Evolutionary conservation across 2,113 vertebrate species (phyloP).

Genomic region (Tachycineta bicolor): DNA sequence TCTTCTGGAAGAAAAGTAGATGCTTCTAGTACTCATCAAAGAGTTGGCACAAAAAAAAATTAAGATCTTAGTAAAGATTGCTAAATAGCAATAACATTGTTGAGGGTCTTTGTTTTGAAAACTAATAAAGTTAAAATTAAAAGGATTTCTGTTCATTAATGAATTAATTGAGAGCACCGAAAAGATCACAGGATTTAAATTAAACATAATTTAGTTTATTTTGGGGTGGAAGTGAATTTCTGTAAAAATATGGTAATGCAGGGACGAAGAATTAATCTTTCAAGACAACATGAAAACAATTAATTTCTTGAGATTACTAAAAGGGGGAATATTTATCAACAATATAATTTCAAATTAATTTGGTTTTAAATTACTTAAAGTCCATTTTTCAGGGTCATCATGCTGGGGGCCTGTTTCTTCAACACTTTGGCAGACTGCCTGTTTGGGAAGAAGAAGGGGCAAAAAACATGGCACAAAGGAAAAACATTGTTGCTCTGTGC

Average conservation of each 20-base stretch:
- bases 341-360: background rate
- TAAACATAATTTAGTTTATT: background rate
- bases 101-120: background rate
- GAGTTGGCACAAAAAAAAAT: background rate
- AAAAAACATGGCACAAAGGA: background rate
- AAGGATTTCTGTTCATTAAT: background rate
- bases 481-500: background rate
- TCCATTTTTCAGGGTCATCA: background rate
- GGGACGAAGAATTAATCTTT: background rate
- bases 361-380: background rate
- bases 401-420: background rate
- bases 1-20: background rate
- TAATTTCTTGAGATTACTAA: background rate
- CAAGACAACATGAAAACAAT: background rate
- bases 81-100: background rate
- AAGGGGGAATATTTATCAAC: background rate
- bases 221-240: background rate
- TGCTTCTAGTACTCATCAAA: background rate
- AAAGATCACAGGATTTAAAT: background rate
- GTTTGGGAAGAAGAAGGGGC: background rate
- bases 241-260: background rate
- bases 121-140: background rate
- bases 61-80: background rate
- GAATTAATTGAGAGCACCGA: background rate
- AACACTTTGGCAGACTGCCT: background rate